phyloP scores from a whole-genome alignment of 2,888 invertebrate genomes.

The Ichneumon xanthorius region DNA sequence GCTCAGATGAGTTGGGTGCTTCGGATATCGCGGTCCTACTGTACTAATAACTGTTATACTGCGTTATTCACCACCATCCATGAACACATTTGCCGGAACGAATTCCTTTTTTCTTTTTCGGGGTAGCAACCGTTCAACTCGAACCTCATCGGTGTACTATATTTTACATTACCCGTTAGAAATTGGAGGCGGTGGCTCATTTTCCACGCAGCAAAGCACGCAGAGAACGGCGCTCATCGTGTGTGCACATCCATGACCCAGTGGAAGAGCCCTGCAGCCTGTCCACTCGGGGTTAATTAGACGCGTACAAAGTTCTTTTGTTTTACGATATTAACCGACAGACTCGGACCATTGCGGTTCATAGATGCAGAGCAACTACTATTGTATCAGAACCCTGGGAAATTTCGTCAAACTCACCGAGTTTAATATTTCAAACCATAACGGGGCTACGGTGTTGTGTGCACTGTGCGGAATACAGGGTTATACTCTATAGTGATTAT shows the following conservation, averaged over 20 bases:
- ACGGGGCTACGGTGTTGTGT: conserved; percentile 11
- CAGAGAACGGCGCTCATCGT: not conserved
- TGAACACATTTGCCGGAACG: not conserved
- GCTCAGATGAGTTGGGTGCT: no score
- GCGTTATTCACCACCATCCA: not conserved
- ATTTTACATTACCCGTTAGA: not conserved
- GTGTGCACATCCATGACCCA: conserved; percentile 5
- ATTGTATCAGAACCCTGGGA: conserved; percentile 36
- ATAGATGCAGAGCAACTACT: conserved; percentile 29
- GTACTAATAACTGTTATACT: not conserved
- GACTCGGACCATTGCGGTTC: conserved; percentile 39
- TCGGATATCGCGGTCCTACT: no score
- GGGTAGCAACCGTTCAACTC: not conserved
- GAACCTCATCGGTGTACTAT: not conserved
- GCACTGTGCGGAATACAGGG: not conserved
- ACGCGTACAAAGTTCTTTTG: conserved; percentile 37
- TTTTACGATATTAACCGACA: conserved; percentile 44
- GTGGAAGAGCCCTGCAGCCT: not conserved
- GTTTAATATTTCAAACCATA: conserved; percentile 65
- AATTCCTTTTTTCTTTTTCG: not conserved
- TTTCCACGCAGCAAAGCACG: not conserved
- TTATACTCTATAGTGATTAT: no score
- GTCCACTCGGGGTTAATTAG: conserved; percentile 42
- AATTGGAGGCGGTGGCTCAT: not conserved
- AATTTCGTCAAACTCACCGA: conserved; percentile 58